Evolutionary conservation across 2,797 vertebrate genomes (phyloP).

Genomic region (Sebastes ruberrimus): DNA sequence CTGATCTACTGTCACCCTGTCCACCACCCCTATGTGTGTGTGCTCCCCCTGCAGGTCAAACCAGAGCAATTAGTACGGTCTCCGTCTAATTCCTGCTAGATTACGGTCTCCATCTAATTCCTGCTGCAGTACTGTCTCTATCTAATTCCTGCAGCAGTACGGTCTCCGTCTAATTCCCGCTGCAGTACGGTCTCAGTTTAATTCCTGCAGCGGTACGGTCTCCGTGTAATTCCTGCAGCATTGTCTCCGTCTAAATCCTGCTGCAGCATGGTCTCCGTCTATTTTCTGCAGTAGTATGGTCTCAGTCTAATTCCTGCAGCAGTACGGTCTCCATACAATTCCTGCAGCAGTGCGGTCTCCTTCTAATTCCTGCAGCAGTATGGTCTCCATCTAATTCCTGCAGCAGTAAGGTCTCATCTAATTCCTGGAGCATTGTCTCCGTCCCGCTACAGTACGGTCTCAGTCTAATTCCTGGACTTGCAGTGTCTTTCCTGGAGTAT

Average conservation of each 20-base stretch:
- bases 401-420: background rate
- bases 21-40: background rate
- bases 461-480: background rate
- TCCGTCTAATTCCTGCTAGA: too few species aligned
- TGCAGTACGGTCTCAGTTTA: too few species aligned
- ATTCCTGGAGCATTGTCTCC: background rate
- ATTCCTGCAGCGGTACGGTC: too few species aligned
- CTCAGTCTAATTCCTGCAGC: too few species aligned
- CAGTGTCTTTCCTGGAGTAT: background rate
- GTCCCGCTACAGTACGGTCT: background rate
- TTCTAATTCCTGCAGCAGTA: background rate
- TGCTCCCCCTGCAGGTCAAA: too few species aligned
- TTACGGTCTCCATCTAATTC: too few species aligned
- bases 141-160: too few species aligned
- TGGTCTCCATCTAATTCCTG: fast-evolving
- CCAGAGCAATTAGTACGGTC: too few species aligned
- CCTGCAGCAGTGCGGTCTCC: too few species aligned
- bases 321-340: fast-evolving
- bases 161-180: too few species aligned
- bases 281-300: too few species aligned
- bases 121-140: fast-evolving
- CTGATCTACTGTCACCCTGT: background rate
- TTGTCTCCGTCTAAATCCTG: background rate
- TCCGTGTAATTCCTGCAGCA: background rate
- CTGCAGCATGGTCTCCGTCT: fast-evolving